Base-by-base conservation (phyloP, 1,140 invertebrate species). In the Atta cephalotes region DNA sequence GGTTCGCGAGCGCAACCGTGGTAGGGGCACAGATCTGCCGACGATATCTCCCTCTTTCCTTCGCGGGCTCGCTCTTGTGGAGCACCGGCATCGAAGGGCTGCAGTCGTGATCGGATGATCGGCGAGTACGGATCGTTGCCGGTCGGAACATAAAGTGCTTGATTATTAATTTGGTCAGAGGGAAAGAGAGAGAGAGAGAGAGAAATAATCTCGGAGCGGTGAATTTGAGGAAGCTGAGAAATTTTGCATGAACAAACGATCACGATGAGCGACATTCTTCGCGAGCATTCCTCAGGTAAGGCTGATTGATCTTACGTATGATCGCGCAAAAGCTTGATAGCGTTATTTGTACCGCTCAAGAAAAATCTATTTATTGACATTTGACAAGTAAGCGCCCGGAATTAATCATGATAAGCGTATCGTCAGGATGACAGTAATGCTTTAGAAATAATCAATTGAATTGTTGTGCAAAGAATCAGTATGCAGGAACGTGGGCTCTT, bases 31-130 rank as follows among this genome's bases (percentile, higher is more conserved):
- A 74, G 70, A 84, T 84, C 70, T 49, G 56, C 28, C 80, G 70
- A 49, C 49, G 56, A 62, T 86, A 84, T 90, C 60, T 68, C 56
- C 86, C 56, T 51, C 68, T 82, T 35, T 76, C 60, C 12, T 66
- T 65, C 51, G 31, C 56, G 53, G n/a, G 58, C 53, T 63, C 70
- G 28, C 68, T 74, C 74, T 85, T 28, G 31, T 51, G 56, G n/a
- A 74, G 56, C 39, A 56, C 78, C 72, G 78, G 85, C 85, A 84
- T 53, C 49, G 79, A 90, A 89, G 84, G 80, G 80, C 87, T 87
- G 88, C 90, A 89, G 90, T 91, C 77, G 91, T 81, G 90, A 91
- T 87, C 89, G 60, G 66, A 85, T 89, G 88, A 89, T 90, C 89
- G 74, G 70, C 68, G 89, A 70, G 89, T 79, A 72, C 74, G 68